A percentile compares a stretch with the other conserved stretches of the same genome.
These are phyloP conservation scores for Rallus crepitans DNA, from an alignment of 2,797 vertebrate genomes.

Conservation along the genomic window DNA sequence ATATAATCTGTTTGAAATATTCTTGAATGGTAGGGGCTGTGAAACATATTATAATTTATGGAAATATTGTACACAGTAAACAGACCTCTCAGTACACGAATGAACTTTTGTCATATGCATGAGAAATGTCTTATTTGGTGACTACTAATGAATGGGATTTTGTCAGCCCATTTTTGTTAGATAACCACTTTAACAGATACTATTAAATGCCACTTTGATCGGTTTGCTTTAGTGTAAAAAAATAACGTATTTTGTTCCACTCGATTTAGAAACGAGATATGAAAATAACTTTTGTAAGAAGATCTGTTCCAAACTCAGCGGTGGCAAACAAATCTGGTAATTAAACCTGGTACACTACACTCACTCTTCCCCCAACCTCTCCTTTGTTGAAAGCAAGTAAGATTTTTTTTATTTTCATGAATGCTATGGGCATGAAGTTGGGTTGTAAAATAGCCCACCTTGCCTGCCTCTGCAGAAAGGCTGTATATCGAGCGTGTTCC, in stretches of 20 bases:
- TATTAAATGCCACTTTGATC: constrained; percentile 65
- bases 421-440: not conserved
- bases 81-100: constrained; percentile 51
- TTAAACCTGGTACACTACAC: not conserved
- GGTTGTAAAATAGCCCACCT: not conserved
- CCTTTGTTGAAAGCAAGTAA: not conserved
- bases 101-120: constrained; percentile 61
- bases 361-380: not conserved
- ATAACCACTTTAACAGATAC: constrained; percentile 63
- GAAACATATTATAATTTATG: constrained; percentile 62
- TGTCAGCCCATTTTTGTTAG: constrained; percentile 61
- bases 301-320: not conserved
- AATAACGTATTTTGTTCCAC: constrained; percentile 33
- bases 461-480: not conserved
- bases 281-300: not conserved
- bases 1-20: constrained; percentile 65
- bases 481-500: not conserved
- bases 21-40: constrained; percentile 58
- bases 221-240: constrained; percentile 64
- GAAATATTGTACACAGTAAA: constrained; percentile 58
- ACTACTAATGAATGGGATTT: constrained; percentile 65
- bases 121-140: constrained; percentile 70
- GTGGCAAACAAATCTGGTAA: not conserved
- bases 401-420: not conserved
- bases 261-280: not conserved